These are phyloP conservation scores for Coecobrya sp. DNA, from an alignment of 2,888 invertebrate species.

Conservation along the genomic window DNA sequence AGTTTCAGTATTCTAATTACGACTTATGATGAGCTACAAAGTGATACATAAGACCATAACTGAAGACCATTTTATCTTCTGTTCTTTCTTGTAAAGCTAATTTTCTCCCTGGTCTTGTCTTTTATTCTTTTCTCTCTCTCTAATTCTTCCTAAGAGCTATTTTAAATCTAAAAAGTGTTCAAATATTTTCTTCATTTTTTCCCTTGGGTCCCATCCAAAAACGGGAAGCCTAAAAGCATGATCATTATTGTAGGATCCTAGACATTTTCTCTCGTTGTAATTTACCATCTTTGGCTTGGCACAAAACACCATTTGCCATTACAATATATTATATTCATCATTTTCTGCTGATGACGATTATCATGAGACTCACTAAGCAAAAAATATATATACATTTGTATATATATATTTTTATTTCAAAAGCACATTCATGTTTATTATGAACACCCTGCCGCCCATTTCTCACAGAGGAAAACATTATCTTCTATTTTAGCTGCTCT, in stretches of 20 bases:
- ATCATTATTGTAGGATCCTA: constrained; percentile 12
- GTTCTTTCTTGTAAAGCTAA: constrained; percentile 25
- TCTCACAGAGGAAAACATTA: constrained; percentile 8
- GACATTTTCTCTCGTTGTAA: neutral
- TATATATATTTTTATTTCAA: neutral
- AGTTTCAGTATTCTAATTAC: constrained; percentile 5
- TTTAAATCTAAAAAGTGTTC: constrained; percentile 35
- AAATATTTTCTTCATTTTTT: constrained; percentile 5
- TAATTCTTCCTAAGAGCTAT: constrained; percentile 11
- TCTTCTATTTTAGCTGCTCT: neutral
- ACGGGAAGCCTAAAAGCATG: constrained; percentile 38
- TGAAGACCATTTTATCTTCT: constrained; percentile 9
- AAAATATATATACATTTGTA: neutral
- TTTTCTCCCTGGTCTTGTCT: constrained; percentile 42
- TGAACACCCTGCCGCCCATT: constrained; percentile 7
- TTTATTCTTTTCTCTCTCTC: neutral
- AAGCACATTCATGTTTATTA: constrained; percentile 28
- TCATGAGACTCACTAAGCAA: neutral
- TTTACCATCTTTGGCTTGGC: constrained; percentile 46
- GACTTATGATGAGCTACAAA: constrained; percentile 7
- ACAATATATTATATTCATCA: constrained; percentile 46
- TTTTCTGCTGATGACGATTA: neutral
- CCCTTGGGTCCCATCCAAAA: constrained; percentile 60
- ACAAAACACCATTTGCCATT: constrained; percentile 43
- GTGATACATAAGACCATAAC: neutral